Evolutionary conservation across 1,140 invertebrate genomes (phyloP).

Genomic region (Drosophila bocki): DNA sequence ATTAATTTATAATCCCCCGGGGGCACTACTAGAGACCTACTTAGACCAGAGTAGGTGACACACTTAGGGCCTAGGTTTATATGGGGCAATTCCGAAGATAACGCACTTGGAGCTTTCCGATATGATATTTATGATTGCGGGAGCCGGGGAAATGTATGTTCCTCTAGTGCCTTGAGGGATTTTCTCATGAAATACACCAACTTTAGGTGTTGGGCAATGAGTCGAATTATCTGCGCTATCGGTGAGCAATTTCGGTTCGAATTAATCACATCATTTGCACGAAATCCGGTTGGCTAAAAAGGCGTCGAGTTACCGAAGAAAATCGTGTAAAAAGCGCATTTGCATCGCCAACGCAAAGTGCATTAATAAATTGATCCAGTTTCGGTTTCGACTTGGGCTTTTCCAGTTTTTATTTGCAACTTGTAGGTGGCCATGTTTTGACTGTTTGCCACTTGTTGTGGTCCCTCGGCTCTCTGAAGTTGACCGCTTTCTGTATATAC

Average conservation of each 20-base stretch:
- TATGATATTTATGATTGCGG: constrained; percentile 52
- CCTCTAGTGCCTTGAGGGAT: not conserved
- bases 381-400: constrained; percentile 10
- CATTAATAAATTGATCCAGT: constrained; percentile 59
- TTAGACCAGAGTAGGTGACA: constrained; percentile 41
- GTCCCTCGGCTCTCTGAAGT: constrained; percentile 24
- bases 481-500: constrained; percentile 29
- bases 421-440: constrained; percentile 58
- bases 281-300: constrained; percentile 50
- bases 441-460: constrained; percentile 55
- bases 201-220: constrained; percentile 32
- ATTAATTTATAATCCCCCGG: constrained; percentile 60
- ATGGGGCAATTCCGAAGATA: constrained; percentile 35
- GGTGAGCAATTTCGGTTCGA: constrained; percentile 37
- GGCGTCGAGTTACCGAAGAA: constrained; percentile 38
- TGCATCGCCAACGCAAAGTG: constrained; percentile 49
- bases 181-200: not conserved
- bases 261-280: constrained; percentile 45
- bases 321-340: constrained; percentile 47
- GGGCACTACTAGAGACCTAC: constrained; percentile 49
- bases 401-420: constrained; percentile 29
- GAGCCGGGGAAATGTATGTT: constrained; percentile 1
- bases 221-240: constrained; percentile 22
- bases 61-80: constrained; percentile 31
- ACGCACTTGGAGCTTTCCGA: constrained; percentile 31